Conservation (phyloP, 1,140 invertebrate genomes). For the Hylaeus volcanicus region DNA sequence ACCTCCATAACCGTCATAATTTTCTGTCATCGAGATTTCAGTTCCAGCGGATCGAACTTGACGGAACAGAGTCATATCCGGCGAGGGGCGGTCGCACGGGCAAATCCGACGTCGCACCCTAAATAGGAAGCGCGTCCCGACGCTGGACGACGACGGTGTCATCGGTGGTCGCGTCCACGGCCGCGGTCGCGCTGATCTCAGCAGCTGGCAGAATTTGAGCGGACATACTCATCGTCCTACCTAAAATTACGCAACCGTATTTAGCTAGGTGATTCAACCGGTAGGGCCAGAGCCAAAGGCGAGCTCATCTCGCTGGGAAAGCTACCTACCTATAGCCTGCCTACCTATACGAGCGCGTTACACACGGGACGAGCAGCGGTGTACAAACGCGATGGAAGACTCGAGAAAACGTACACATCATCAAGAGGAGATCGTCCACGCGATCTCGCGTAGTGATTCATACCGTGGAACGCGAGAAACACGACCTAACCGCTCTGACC, state of each 20-base stretch:
- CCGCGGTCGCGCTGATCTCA: constrained; percentile 45
- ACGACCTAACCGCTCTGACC: constrained; percentile 69
- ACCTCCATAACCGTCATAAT: too few relatives aligned
- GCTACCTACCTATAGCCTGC: constrained; percentile 20
- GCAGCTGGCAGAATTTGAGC: constrained; percentile 64
- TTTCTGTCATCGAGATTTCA: too few relatives aligned
- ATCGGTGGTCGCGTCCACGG: constrained; percentile 34
- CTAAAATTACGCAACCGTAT: constrained; percentile 75
- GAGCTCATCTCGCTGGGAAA: constrained; percentile 4
- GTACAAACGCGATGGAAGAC: constrained; percentile 35
- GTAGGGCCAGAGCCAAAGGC: constrained; percentile 47
- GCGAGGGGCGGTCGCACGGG: not conserved
- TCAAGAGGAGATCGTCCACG: constrained; percentile 26
- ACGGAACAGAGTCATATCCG: not conserved
- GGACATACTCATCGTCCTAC: constrained; percentile 66
- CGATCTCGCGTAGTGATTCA: constrained; percentile 73
- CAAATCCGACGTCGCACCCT: constrained; percentile 11
- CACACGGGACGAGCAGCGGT: not conserved
- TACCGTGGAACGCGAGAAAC: constrained; percentile 74
- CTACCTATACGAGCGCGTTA: constrained; percentile 14
- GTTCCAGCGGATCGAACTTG: too few relatives aligned
- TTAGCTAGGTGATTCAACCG: constrained; percentile 73
- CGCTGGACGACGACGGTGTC: constrained; percentile 14
- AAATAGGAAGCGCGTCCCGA: constrained; percentile 41
- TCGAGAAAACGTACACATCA: constrained; percentile 43